Evolutionary conservation across 2,797 vertebrate species (phyloP).

Genomic region (Harpagifer antarcticus): DNA sequence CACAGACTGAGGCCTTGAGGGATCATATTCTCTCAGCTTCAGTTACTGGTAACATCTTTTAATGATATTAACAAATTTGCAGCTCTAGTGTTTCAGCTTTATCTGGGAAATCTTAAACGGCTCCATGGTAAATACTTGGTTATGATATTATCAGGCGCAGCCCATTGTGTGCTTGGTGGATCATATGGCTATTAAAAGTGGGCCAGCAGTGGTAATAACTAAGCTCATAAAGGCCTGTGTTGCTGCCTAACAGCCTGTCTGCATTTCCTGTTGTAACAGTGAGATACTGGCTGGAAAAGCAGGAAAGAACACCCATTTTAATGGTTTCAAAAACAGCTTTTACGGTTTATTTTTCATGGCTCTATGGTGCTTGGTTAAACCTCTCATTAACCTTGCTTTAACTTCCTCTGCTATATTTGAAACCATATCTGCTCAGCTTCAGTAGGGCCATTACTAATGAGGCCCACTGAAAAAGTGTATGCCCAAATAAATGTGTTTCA

Average conservation of each 20-base stretch:
- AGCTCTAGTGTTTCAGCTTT: slow-evolving; percentile 97
- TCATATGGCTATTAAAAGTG: slow-evolving; percentile 87
- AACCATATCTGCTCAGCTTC: slow-evolving; percentile 64
- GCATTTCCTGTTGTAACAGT: slow-evolving; percentile 85
- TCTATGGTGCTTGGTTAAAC: slow-evolving; percentile 74
- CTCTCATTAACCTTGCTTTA: slow-evolving; percentile 80
- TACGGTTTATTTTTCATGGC: slow-evolving; percentile 74
- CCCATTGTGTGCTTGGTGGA: slow-evolving; percentile 87
- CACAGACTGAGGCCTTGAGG: slow-evolving; percentile 90
- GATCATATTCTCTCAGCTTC: slow-evolving; percentile 93
- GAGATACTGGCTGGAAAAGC: slow-evolving; percentile 74
- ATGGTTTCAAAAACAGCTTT: slow-evolving; percentile 74
- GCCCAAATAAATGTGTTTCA: slow-evolving; percentile 66
- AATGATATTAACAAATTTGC: slow-evolving; percentile 99
- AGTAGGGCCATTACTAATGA: slow-evolving; percentile 74
- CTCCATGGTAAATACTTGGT: slow-evolving; percentile 95
- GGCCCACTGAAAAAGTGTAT: slow-evolving; percentile 59
- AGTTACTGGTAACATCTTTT: slow-evolving; percentile 97
- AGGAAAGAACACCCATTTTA: slow-evolving; percentile 74
- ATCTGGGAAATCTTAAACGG: slow-evolving; percentile 99
- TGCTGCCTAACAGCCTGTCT: slow-evolving; percentile 78
- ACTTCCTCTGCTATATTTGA: slow-evolving; percentile 75
- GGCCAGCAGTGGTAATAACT: slow-evolving; percentile 84
- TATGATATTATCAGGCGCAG: slow-evolving; percentile 94
- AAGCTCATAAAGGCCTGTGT: slow-evolving; percentile 82